Percentiles rank a stretch among this genome's conserved stretches.
phyloP scores from a whole-genome alignment of 2,888 invertebrate species.

The Coelopa pilipes region DNA sequence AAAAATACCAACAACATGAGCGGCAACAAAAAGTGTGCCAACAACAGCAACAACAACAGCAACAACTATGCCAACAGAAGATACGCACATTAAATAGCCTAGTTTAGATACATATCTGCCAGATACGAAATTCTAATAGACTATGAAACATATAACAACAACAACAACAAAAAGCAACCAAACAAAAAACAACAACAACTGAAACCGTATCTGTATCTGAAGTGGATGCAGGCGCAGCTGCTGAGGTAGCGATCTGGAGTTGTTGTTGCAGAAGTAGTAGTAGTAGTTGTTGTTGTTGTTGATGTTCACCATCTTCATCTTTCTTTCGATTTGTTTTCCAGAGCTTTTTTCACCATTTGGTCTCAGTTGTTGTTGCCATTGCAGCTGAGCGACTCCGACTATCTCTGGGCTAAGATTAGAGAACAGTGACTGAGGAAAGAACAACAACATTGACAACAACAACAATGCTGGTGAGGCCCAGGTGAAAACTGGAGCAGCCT shows the following conservation, averaged over 20 bases:
- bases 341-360: neutral
- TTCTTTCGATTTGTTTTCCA: neutral
- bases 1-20: too few species aligned
- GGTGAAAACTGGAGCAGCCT: too few species aligned
- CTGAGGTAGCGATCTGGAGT: neutral
- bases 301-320: neutral
- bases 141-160: neutral
- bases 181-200: neutral
- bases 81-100: conserved; percentile 16
- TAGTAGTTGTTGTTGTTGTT: neutral
- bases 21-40: too few species aligned
- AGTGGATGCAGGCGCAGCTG: neutral
- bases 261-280: too few species aligned
- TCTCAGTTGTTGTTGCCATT: too few species aligned
- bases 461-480: too few species aligned
- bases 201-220: neutral
- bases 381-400: too few species aligned
- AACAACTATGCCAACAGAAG: neutral
- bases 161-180: neutral
- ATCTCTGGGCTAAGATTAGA: too few species aligned
- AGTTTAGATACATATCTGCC: neutral
- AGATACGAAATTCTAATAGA: neutral
- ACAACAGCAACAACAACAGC: too few species aligned
- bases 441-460: too few species aligned
- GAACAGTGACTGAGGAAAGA: too few species aligned